Base-by-base conservation (phyloP, 2,888 invertebrate genomes). In the Trilocha varians region DNA sequence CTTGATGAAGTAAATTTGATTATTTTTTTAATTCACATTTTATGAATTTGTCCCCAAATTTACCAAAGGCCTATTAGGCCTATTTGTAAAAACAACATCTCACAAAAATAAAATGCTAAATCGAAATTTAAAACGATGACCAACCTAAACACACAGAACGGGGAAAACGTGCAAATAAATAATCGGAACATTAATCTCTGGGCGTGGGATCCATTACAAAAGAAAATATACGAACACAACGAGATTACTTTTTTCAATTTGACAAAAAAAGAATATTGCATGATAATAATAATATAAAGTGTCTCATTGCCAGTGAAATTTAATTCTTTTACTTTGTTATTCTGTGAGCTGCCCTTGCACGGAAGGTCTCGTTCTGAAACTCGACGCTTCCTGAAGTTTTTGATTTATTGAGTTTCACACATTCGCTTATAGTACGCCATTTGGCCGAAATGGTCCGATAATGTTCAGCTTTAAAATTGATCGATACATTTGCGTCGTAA, bases 381-480 rank as follows among this genome's bases (percentile, higher is more conserved):
- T 61, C 59, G 55, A 55, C 55, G 61, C 59, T 58, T 68, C 63
- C 53, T 57, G 40, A 73, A 74, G 60, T 75, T 74, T 69, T 59
- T 72, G 73, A 76, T 77, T 61, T 62, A 63, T 59, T 55, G 48
- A 53, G 53, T 53, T 62, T 54, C 51, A 61, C 67, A 62, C 67
- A 59, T 59, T 53, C 54, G 52, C 60, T 65, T 18, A 54, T 54
- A 53, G 49, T 60, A 53, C 54, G 57, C 59, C 67, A 62, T 65
- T 68, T 65, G 65, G 55, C 50, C 52, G 53, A 52, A 67, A 67
- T 58, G 58, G 63, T 52, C 46, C 63, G 61, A 63, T 67, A 67
- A 70, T 66, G 50, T 50, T 55, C 45, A 40, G 40, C 49, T 53
- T 53, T 59, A 55, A 50, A 50, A 55, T 57, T 59, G 55, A 55